Evolutionary conservation across 2,797 vertebrate genomes (phyloP), one percentile per base, ranked within the genome.

Genomic region (Monodelphis domestica): DNA sequence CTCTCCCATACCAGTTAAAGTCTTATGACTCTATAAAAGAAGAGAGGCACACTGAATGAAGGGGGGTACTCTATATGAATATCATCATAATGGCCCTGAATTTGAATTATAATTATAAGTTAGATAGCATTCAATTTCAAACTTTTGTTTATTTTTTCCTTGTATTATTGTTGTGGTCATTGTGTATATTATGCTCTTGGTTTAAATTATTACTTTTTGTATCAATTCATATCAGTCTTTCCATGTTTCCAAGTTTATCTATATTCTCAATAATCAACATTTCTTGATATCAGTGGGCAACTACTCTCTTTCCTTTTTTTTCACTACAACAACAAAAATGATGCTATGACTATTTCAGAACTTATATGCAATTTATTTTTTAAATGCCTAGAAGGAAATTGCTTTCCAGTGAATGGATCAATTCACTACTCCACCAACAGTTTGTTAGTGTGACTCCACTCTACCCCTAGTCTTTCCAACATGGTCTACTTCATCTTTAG

Each of bases 331-430:
- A 78, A 78, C 12, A 78, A 24, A 45, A 78, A 38, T 78, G 15
- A 38, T 97, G 96, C 97, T 97, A 93, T 54, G 97, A 97, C 17
- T 97, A 97, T 97, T 97, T 94, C 95, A 96, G 93, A 97, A 96
- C 96, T n/a, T n/a, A 97, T 97, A 96, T 78, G n/a, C n/a, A 70
- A 70, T n/a, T n/a, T 70, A 5, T 70, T n/a, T n/a, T 33, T 33
- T n/a, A 70, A 59, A 70, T 70, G 33, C 4, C 59, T n/a, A 15
- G 33, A 70, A 70, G 59, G 59, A n/a, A 70, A 70, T 57, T 70
- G 59, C 33, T 5, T 70, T 70, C 59, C 33, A 38, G 14, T 70
- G 33, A 70, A n/a, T 70, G 33, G 14, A n/a, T 70, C 14, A n/a
- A 70, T n/a, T n/a, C n/a, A n/a, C n/a, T n/a, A n/a, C n/a, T n/a